These are phyloP conservation scores for Rhinolophus ferrumequinum DNA, from an alignment of 2,113 vertebrate genomes.

Conservation along the genomic window DNA sequence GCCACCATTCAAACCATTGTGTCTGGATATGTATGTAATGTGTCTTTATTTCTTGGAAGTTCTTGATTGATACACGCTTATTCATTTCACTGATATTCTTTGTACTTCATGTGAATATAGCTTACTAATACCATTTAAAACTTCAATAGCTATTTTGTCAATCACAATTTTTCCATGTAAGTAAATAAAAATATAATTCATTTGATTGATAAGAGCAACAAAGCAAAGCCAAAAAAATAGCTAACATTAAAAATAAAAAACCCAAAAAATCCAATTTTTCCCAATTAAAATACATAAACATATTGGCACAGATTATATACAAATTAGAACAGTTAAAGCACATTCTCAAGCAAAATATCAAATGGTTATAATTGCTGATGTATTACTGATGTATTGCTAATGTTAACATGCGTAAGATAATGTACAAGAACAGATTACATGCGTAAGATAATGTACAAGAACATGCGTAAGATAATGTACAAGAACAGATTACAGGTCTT, in stretches of 20 bases:
- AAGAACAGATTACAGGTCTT: not conserved
- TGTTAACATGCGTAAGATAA: not conserved
- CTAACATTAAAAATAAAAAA: not conserved
- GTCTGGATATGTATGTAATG: not conserved
- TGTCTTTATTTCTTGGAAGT: not conserved
- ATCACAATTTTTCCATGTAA: not conserved
- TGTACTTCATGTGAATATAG: not conserved
- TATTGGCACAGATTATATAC: not conserved
- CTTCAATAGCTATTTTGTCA: not conserved
- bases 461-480: not conserved
- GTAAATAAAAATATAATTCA: not conserved
- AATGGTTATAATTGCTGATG: not conserved
- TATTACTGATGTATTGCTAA: not conserved
- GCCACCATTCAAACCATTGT: not conserved
- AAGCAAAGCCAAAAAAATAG: not conserved
- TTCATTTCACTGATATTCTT: conserved; percentile 7
- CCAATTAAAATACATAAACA: not conserved
- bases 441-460: not conserved
- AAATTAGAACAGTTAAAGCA: not conserved
- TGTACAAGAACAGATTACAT: not conserved
- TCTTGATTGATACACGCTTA: not conserved
- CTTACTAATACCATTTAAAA: not conserved
- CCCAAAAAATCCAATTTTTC: not conserved
- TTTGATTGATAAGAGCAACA: not conserved
- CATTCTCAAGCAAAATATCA: not conserved